Evolutionary conservation across 2,113 vertebrate species (phyloP).

Genomic region (Marmota monax): DNA sequence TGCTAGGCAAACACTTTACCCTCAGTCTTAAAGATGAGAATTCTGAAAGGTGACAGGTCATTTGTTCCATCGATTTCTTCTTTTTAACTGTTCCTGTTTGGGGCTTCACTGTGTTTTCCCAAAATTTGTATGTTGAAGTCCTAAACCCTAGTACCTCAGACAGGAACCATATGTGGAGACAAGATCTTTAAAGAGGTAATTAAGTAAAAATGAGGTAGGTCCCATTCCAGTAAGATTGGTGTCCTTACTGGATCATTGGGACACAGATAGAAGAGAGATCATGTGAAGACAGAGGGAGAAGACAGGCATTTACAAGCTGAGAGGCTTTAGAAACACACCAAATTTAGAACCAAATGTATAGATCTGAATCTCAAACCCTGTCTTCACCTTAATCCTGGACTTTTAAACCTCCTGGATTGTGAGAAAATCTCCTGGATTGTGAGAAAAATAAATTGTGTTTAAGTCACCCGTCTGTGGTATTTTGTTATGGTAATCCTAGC

Average conservation of each 20-base stretch:
- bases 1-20: not conserved
- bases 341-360: no score
- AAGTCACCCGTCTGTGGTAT: not conserved
- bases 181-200: conserved; percentile 30
- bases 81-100: not conserved
- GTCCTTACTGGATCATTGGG: not conserved
- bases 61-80: not conserved
- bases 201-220: conserved; percentile 35
- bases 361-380: not conserved
- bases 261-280: not conserved
- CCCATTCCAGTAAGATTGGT: not conserved
- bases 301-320: not conserved
- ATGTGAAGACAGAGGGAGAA: not conserved
- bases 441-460: conserved; percentile 48
- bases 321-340: not conserved
- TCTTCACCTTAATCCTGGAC: not conserved
- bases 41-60: conserved; percentile 17
- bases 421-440: not conserved
- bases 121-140: not conserved
- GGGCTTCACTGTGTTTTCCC: not conserved
- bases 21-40: not conserved
- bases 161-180: conserved; percentile 6
- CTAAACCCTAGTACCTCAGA: not conserved
- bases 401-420: not conserved
- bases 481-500: not conserved